phyloP scores from a whole-genome alignment of 1,140 invertebrate genomes.

The Heliothis subflexa region DNA sequence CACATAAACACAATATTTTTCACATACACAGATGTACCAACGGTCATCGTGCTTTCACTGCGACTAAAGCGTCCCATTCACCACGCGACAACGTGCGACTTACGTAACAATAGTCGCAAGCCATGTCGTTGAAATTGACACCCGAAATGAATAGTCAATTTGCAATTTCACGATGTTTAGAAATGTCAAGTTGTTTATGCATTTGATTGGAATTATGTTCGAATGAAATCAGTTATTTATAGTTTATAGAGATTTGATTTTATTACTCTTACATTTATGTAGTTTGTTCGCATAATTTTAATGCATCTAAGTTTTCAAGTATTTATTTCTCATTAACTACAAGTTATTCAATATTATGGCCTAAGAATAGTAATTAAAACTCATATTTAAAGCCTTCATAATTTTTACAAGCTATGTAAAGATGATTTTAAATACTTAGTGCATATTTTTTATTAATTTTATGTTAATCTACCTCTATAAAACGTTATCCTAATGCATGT shows the following conservation, averaged over 20 bases:
- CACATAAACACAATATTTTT: background rate
- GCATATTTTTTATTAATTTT: background rate
- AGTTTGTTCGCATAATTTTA: too few species aligned
- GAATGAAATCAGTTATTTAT: background rate
- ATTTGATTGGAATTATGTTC: background rate
- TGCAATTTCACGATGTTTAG: background rate
- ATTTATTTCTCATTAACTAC: too few species aligned
- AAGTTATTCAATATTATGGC: too few species aligned
- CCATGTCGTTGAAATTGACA: constrained; percentile 21
- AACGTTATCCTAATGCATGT: background rate
- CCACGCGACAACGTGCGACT: constrained; percentile 4
- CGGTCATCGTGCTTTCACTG: constrained; percentile 31
- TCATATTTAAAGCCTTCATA: background rate
- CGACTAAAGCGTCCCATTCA: constrained; percentile 18
- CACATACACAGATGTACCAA: background rate
- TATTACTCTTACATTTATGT: background rate
- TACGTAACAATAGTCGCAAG: constrained; percentile 19
- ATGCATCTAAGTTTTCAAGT: too few species aligned
- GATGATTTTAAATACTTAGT: background rate
- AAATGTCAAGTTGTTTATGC: constrained; percentile 7
- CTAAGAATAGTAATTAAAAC: too few species aligned
- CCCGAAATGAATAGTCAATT: constrained; percentile 22
- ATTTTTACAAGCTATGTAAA: background rate
- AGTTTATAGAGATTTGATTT: background rate
- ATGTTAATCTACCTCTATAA: constrained; percentile 11